A percentile compares a stretch with the other conserved stretches of the same genome.
Conservation (phyloP, 2,888 invertebrate genomes). For the Cenopis cana region DNA sequence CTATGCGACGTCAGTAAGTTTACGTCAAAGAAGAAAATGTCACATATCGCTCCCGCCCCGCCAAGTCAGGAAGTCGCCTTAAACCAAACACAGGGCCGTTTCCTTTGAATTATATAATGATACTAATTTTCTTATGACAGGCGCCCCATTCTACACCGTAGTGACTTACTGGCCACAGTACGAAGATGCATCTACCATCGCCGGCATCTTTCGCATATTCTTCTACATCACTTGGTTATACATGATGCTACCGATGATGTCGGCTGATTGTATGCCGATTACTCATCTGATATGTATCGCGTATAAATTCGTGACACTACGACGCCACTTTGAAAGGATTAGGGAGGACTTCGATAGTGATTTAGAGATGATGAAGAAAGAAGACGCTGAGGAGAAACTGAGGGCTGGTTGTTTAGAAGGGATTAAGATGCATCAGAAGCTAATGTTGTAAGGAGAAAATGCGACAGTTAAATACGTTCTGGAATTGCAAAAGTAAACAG, state of each 20-base stretch:
- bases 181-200: slow-evolving; percentile 61
- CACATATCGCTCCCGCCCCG: no score
- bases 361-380: slow-evolving; percentile 53
- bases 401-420: slow-evolving; percentile 67
- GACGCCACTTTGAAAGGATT: slow-evolving; percentile 66
- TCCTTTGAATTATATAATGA: neutral
- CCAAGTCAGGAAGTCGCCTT: no score
- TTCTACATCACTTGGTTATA: slow-evolving; percentile 75
- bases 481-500: no score
- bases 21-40: no score
- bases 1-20: no score
- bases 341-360: slow-evolving; percentile 61
- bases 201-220: slow-evolving; percentile 65
- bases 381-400: slow-evolving; percentile 59
- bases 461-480: no score
- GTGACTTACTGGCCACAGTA: slow-evolving; percentile 74
- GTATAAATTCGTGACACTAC: slow-evolving; percentile 71
- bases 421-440: slow-evolving; percentile 71
- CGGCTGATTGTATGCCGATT: slow-evolving; percentile 75
- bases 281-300: slow-evolving; percentile 69
- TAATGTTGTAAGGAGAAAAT: slow-evolving; percentile 69
- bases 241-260: slow-evolving; percentile 80
- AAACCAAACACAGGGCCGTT: no score
- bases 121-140: slow-evolving; percentile 50
- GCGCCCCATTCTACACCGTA: slow-evolving; percentile 74